Conservation (phyloP, 2,888 invertebrate genomes). For the Amphipyra berbera region DNA sequence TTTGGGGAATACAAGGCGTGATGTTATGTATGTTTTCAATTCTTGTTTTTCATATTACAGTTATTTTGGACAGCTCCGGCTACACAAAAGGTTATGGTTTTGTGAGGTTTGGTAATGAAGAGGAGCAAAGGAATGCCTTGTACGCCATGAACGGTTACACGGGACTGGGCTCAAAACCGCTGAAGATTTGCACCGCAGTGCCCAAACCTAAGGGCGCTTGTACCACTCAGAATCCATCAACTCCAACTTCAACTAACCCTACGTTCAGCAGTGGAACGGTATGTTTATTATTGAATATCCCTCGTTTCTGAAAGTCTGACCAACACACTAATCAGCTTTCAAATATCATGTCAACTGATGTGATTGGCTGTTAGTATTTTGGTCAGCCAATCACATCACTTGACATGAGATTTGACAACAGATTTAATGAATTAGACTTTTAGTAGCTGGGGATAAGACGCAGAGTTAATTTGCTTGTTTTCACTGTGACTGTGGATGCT, state of each 20-base stretch:
- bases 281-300: conserved; percentile 50
- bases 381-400: no score
- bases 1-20: no score
- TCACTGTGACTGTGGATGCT: conserved; percentile 24
- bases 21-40: background rate
- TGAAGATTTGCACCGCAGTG: conserved; percentile 98
- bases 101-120: conserved; percentile 97
- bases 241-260: conserved; percentile 72
- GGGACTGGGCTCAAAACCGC: conserved; percentile 95
- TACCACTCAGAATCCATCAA: conserved; percentile 71
- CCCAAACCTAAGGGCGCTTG: conserved; percentile 93
- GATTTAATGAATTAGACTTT: no score
- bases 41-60: conserved; percentile 83
- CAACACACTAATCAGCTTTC: background rate
- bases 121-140: conserved; percentile 97
- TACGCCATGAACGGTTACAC: conserved; percentile 98
- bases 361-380: no score
- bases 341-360: no score
- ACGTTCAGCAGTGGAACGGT: conserved; percentile 80
- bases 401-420: no score
- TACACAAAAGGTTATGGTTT: conserved; percentile 99
- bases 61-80: conserved; percentile 96
- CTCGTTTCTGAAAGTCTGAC: background rate
- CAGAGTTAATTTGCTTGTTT: conserved; percentile 8
- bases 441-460: no score